Percentiles rank a stretch among this genome's conserved stretches.
phyloP scores from a whole-genome alignment of 2,797 vertebrate species.

The Adelosebastes latens region DNA sequence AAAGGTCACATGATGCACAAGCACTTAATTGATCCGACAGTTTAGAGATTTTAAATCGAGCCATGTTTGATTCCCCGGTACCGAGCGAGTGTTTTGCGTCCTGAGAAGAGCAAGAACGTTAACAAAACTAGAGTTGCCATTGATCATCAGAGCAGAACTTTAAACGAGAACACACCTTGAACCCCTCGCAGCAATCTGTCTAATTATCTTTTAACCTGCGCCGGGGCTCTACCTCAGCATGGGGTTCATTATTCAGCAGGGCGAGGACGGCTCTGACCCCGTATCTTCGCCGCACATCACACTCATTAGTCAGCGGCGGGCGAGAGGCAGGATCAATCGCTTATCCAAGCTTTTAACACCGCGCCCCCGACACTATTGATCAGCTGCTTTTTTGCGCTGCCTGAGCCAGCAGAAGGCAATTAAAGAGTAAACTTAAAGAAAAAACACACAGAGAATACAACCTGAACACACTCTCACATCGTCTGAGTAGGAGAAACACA shows the following conservation, averaged over 20 bases:
- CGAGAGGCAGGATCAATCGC: slow-evolving; percentile 55
- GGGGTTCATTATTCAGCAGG: slow-evolving; percentile 82
- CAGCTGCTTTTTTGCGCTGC: slow-evolving; percentile 58
- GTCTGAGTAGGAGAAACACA: slow-evolving; percentile 15
- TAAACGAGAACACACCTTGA: slow-evolving; percentile 24
- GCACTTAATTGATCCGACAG: neutral
- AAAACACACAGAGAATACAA: slow-evolving; percentile 54
- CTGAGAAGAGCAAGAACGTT: neutral
- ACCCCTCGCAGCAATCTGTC: slow-evolving; percentile 38
- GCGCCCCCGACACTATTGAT: slow-evolving; percentile 66
- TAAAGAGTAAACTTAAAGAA: slow-evolving; percentile 74
- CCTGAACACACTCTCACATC: slow-evolving; percentile 67
- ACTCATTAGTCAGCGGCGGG: slow-evolving; percentile 77
- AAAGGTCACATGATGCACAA: neutral
- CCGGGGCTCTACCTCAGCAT: slow-evolving; percentile 64
- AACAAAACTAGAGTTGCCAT: slow-evolving; percentile 8
- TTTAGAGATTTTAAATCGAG: neutral
- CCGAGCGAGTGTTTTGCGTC: neutral
- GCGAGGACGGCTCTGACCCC: slow-evolving; percentile 59
- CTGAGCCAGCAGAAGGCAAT: slow-evolving; percentile 77
- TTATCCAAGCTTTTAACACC: slow-evolving; percentile 32
- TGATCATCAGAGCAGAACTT: slow-evolving; percentile 40
- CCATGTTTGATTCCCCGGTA: neutral
- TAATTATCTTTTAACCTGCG: slow-evolving; percentile 75
- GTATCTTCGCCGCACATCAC: slow-evolving; percentile 63